These are phyloP conservation scores for Prunella fulvescens DNA, from an alignment of 2,113 vertebrate genomes.

Conservation along the genomic window DNA sequence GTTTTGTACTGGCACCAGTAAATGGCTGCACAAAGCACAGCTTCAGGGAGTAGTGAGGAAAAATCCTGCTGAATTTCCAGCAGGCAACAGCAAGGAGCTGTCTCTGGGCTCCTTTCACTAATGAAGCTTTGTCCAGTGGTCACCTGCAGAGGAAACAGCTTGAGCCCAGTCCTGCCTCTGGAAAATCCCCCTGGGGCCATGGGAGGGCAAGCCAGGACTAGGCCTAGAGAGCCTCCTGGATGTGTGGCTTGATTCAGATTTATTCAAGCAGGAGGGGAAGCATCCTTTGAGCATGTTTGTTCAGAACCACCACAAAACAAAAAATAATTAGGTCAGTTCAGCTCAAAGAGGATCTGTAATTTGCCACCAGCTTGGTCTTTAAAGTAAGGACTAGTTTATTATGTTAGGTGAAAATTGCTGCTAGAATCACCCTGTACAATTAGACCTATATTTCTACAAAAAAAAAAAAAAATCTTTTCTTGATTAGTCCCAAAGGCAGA, in stretches of 20 bases:
- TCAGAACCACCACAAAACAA: not conserved
- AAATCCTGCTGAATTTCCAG: not conserved
- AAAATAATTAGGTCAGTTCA: constrained; percentile 10
- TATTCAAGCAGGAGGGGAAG: not conserved
- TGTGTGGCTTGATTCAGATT: not conserved
- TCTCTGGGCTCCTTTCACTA: not conserved
- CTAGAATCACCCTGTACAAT: not conserved
- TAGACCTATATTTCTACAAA: not conserved
- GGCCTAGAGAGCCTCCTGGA: not conserved
- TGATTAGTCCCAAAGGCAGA: not conserved
- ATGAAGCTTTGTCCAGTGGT: not conserved
- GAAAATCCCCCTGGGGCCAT: not conserved
- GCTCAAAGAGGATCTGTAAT: not conserved
- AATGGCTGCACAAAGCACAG: not conserved
- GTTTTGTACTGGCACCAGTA: not conserved
- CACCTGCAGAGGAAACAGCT: not conserved
- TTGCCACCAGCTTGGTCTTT: not conserved
- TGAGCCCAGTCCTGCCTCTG: not conserved
- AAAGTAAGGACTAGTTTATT: not conserved
- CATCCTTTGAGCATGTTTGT: not conserved
- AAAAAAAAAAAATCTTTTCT: not conserved
- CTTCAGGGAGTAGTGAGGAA: not conserved
- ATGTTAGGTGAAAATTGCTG: not conserved
- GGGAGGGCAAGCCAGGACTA: not conserved
- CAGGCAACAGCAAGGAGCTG: not conserved